Evolutionary conservation across 2,888 invertebrate genomes (phyloP), one percentile per base, ranked within the genome.

Genomic region (Anticlea derivata): DNA sequence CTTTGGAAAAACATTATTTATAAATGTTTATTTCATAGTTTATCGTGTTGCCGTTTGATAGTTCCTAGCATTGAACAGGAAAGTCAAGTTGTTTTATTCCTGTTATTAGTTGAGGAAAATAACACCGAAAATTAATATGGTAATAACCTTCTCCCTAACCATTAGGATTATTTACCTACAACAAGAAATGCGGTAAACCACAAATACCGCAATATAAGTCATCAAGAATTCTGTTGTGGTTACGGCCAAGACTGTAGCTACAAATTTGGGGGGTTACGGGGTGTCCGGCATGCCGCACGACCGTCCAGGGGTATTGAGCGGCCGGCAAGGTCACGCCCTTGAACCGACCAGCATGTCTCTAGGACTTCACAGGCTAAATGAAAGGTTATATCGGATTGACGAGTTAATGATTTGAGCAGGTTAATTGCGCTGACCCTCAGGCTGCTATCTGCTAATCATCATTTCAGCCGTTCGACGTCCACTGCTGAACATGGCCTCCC

Each of bases 261-360:
- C n/a, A 22, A 40, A 23, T 61, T 50, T 52, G 64, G 70, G 66
- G 67, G 61, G 50, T 52, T 52, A 33, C 63, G 66, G 70, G 75
- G 71, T 68, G 97, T 73, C 96, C 27, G 96, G 95, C 44, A 39
- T 52, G 37, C 39, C 45, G 40, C 41, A 24, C 34, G 31, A 31
- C 93, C 93, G 26, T 95, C 96, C 27, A 96, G 95, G 44, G 96
- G 95, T 45, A 95, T 96, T 74, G 94, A 97, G 58, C 95, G 96
- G 55, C 93, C 93, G 8, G 93, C 97, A 37, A 99, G 99, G 91
- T 94, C 96, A 52, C 95, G 97, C 41, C 98, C 98, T 67, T 97
- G 96, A 79, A 98, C 98, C 23, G 66, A 60, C 45, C 84, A 97
- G 50, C 54, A 57, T 66, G 92, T 96, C 66, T 68, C 76, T 82